A percentile compares a stretch with the other conserved stretches of the same genome.
Conservation (phyloP, 2,888 invertebrate genomes). For the Sinohyriopsis cumingii region DNA sequence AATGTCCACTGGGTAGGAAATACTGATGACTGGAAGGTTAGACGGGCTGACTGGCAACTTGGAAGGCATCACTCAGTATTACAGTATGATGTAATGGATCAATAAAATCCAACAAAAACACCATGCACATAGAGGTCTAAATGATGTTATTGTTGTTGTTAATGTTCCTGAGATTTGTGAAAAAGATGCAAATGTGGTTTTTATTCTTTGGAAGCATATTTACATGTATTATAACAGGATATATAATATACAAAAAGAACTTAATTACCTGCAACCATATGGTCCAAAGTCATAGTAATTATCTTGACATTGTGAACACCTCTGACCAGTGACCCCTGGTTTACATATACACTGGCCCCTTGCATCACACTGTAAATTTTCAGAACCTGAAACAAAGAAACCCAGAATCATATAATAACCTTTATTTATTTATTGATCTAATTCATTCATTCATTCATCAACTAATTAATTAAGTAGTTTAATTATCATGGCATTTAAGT, state of each 20-base stretch:
- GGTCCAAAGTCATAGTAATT: slow-evolving; percentile 93
- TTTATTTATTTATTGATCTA: background rate
- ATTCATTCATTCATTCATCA: background rate
- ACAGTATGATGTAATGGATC: too few relatives aligned
- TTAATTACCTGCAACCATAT: slow-evolving; percentile 82
- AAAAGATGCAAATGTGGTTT: background rate
- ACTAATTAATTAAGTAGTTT: background rate
- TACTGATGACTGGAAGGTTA: too few relatives aligned
- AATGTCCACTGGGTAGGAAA: too few relatives aligned
- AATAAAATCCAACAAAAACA: too few relatives aligned
- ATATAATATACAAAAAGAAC: background rate
- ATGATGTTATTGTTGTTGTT: background rate
- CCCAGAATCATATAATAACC: too few relatives aligned
- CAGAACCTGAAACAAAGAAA: slow-evolving; percentile 74
- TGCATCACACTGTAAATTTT: slow-evolving; percentile 90
- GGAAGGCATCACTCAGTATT: too few relatives aligned
- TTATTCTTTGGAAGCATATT: background rate
- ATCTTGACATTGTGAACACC: slow-evolving; percentile 89
- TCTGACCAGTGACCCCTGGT: slow-evolving; percentile 94
- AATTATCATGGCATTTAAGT: background rate
- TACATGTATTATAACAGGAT: background rate
- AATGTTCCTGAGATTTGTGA: too few relatives aligned
- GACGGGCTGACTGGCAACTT: too few relatives aligned
- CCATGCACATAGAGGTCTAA: background rate
- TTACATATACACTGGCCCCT: slow-evolving; percentile 96